phyloP scores from a whole-genome alignment of 1,140 invertebrate genomes.

The Sycophila sp. region DNA sequence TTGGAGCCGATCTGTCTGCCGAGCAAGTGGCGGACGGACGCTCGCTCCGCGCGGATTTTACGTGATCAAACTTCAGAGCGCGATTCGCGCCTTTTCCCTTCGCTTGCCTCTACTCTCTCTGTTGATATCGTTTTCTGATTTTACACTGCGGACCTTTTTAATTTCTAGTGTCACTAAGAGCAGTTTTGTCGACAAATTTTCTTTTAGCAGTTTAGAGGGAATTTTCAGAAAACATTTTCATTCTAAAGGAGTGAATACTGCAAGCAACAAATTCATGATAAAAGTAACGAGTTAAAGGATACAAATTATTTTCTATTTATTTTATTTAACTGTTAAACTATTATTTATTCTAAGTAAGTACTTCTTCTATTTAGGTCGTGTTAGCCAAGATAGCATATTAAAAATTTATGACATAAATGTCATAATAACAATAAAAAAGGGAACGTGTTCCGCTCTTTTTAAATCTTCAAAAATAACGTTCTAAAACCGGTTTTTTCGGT shows the following conservation, averaged over 20 bases:
- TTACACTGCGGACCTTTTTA: slow-evolving; percentile 5
- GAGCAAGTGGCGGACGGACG: slow-evolving; percentile 6
- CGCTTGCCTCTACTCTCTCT: background rate
- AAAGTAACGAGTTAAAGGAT: no score
- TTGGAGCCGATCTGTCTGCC: slow-evolving; percentile 41
- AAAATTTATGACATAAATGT: background rate
- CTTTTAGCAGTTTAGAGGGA: no score
- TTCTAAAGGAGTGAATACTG: no score
- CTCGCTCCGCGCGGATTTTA: slow-evolving; percentile 5
- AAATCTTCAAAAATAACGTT: background rate
- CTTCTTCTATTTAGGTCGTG: no score
- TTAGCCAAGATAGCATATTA: no score
- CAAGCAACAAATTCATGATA: no score
- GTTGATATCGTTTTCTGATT: slow-evolving; percentile 20
- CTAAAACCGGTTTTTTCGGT: slow-evolving; percentile 45
- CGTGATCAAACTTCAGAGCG: slow-evolving; percentile 46
- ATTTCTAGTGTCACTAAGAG: no score
- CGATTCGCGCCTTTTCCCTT: background rate
- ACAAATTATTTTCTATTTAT: no score
- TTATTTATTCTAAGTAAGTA: no score
- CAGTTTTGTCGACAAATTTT: no score
- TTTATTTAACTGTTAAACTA: no score
- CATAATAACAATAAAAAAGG: slow-evolving; percentile 12
- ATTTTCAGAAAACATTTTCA: no score
- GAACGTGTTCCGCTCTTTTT: slow-evolving; percentile 33